Conservation (phyloP, 2,113 vertebrate species). For the Paratilapia polleni region DNA sequence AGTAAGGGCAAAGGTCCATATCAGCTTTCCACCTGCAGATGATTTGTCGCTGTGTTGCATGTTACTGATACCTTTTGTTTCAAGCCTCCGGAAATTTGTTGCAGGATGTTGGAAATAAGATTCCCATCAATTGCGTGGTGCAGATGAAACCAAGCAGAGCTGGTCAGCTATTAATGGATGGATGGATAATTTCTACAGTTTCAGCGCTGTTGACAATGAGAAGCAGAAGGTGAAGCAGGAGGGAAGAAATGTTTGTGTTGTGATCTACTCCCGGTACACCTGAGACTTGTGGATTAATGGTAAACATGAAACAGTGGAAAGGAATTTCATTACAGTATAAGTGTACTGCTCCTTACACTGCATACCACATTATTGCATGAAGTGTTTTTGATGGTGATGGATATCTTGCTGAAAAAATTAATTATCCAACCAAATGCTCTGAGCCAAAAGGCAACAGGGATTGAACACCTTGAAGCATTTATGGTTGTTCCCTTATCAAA, state of each 20-base stretch:
- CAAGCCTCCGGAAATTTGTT: slow-evolving; percentile 70
- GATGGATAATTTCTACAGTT: slow-evolving; percentile 42
- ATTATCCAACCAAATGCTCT: slow-evolving; percentile 4
- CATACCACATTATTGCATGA: slow-evolving; percentile 9
- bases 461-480: background rate
- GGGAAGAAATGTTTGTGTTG: slow-evolving; percentile 19
- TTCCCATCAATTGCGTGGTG: slow-evolving; percentile 44
- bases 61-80: slow-evolving; percentile 74
- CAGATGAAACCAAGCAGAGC: slow-evolving; percentile 55
- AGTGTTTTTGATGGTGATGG: slow-evolving; percentile 56
- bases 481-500: background rate
- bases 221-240: slow-evolving; percentile 21
- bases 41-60: slow-evolving; percentile 71
- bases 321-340: slow-evolving; percentile 56
- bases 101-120: slow-evolving; percentile 72
- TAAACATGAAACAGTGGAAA: slow-evolving; percentile 46
- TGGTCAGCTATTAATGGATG: slow-evolving; percentile 41
- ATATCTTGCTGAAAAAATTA: slow-evolving; percentile 48
- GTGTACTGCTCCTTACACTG: slow-evolving; percentile 30
- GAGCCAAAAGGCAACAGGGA: slow-evolving; percentile 13
- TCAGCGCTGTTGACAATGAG: slow-evolving; percentile 19
- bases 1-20: slow-evolving; percentile 57
- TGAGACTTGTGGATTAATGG: slow-evolving; percentile 41
- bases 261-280: slow-evolving; percentile 32
- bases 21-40: slow-evolving; percentile 73